Conservation (phyloP, 2,888 invertebrate species). For the Abscondita cerata region DNA sequence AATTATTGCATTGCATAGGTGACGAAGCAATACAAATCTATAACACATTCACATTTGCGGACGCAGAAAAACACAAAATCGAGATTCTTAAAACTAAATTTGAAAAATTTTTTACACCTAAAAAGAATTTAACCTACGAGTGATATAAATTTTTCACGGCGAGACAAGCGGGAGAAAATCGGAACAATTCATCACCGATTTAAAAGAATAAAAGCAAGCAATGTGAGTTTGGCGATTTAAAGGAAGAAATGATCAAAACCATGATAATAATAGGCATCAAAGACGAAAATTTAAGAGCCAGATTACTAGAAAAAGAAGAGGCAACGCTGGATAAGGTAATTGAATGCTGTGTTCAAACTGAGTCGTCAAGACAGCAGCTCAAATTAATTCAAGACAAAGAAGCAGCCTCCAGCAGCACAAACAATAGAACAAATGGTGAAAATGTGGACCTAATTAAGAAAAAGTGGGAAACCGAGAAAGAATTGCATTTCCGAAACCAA, state of each 20-base stretch:
- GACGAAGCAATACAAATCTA: neutral
- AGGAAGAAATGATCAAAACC: neutral
- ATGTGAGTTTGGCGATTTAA: neutral
- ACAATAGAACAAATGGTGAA: neutral
- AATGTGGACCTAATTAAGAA: neutral
- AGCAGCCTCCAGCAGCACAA: neutral
- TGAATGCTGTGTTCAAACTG: slow-evolving; percentile 17
- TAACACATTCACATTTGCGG: slow-evolving; percentile 5
- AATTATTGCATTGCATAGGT: no score
- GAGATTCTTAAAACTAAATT: neutral
- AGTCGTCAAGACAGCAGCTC: neutral
- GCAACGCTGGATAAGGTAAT: slow-evolving; percentile 22
- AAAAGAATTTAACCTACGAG: slow-evolving; percentile 3
- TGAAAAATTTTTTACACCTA: neutral
- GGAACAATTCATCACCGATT: neutral
- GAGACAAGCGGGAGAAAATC: neutral
- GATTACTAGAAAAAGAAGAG: neutral
- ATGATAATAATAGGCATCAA: neutral
- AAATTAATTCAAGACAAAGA: neutral
- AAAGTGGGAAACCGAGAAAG: neutral
- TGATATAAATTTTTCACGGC: slow-evolving; percentile 3
- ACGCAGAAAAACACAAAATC: neutral
- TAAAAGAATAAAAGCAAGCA: neutral
- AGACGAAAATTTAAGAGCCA: neutral
- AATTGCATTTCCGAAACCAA: neutral